Evolutionary conservation across 2,113 vertebrate genomes (phyloP), one percentile per base, ranked within the genome.

Genomic region (Nyctereutes procyonoides): DNA sequence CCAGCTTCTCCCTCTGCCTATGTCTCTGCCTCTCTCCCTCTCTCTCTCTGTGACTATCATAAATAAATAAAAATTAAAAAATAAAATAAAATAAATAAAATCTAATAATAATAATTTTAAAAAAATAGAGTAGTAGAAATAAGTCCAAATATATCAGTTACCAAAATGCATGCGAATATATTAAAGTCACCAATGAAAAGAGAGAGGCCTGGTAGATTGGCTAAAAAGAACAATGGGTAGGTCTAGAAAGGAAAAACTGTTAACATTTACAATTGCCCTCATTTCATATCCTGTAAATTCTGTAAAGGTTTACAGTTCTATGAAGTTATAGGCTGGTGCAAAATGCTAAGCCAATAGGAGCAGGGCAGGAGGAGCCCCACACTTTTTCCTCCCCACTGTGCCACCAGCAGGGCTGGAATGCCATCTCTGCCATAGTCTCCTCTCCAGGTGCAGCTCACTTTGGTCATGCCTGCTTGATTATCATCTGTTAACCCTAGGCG

Each of bases 261-360:
- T 20, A 32, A 30, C 20, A n/a, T 17, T 53, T 65, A 9, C 32
- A 15, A 30, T 32, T 89, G 19, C 30, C 55, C 19, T 9, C 65
- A 5, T 1, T 6, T 1, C 16, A 5, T 92, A 3, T 32, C 1
- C 28, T 73, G 20, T 0, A 15, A 22, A 32, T 19, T 4, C 8
- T 3, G 28, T 53, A 17, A 60, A 43, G 43, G 14, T 58, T 20
- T 30, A 51, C 20, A 55, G 43, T 22, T 53, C 19, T 63, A 12
- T 4, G 26, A 74, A 79, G 56, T 58, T 17, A 32, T 2, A 15
- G 76, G 8, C 7, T 4, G n/a, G 35, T n/a, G 17, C 38, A 74
- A 55, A 22, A 14, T 48, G 51, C 3, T 43, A 15, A 76, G 30
- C 15, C 30, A 11, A 22, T 1, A 43, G 28, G 83, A n/a, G 2